Conservation (phyloP, 2,113 vertebrate genomes). For the Pollachius pollachius region DNA sequence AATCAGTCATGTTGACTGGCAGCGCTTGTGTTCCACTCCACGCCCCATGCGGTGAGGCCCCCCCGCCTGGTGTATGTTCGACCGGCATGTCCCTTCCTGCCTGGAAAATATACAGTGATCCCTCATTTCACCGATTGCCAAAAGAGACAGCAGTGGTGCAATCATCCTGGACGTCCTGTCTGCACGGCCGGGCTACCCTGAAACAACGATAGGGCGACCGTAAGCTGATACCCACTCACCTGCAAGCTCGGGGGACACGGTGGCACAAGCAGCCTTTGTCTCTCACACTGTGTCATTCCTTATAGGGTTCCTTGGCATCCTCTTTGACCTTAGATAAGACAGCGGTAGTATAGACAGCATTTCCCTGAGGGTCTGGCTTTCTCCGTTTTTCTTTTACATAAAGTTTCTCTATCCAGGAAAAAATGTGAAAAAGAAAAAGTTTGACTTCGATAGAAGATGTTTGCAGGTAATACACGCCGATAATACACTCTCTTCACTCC, state of each 20-base stretch:
- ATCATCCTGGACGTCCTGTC: slow-evolving; percentile 12
- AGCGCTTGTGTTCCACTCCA: slow-evolving; percentile 64
- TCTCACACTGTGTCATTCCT: slow-evolving; percentile 30
- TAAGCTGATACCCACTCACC: slow-evolving; percentile 38
- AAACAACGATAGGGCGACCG: slow-evolving; percentile 20
- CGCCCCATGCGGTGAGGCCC: slow-evolving; percentile 52
- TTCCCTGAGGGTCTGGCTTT: slow-evolving; percentile 18
- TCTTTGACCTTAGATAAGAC: slow-evolving; percentile 36
- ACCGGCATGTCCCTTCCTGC: slow-evolving; percentile 60
- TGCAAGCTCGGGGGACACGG: slow-evolving; percentile 16
- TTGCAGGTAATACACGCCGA: slow-evolving; percentile 25
- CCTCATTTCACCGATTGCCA: slow-evolving; percentile 36
- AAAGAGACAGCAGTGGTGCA: slow-evolving; percentile 33
- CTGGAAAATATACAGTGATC: slow-evolving; percentile 61
- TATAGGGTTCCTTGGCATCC: slow-evolving; percentile 4
- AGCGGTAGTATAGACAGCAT: slow-evolving; percentile 29
- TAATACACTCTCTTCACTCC: slow-evolving; percentile 7
- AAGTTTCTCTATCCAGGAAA: background rate
- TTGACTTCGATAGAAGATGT: slow-evolving; percentile 24
- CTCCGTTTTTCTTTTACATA: slow-evolving; percentile 30
- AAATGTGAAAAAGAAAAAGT: too few species aligned
- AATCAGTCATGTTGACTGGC: slow-evolving; percentile 76
- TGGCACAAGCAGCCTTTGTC: slow-evolving; percentile 40
- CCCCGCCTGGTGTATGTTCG: slow-evolving; percentile 45
- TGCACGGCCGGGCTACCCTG: slow-evolving; percentile 32